Evolutionary conservation across 2,888 invertebrate species (phyloP).

Genomic region (Salpingus planirostris): DNA sequence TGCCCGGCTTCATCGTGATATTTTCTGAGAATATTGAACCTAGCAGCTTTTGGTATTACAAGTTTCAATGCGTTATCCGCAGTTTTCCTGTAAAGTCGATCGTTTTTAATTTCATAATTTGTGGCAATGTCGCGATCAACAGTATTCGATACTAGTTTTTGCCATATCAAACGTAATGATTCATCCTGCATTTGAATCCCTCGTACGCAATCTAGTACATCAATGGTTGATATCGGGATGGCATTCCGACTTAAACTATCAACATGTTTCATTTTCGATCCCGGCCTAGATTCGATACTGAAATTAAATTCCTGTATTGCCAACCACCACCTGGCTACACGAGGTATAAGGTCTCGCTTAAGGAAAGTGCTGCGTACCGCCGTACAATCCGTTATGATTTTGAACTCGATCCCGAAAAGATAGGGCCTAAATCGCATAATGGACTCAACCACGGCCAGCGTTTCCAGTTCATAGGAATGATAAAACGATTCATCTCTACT

Average conservation of each 20-base stretch:
- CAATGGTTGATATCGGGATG: background rate
- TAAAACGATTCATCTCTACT: constrained; percentile 12
- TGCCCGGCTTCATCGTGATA: background rate
- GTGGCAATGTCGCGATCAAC: constrained; percentile 2
- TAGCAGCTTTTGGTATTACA: background rate
- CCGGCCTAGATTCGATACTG: background rate
- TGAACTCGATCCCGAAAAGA: constrained; percentile 20
- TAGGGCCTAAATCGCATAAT: constrained; percentile 23
- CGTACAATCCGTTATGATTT: constrained; percentile 28
- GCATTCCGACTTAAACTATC: background rate
- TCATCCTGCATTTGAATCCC: background rate
- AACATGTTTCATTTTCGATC: background rate
- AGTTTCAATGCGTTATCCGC: background rate
- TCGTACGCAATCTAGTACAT: background rate
- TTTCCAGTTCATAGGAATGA: constrained; percentile 25
- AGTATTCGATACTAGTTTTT: too few species aligned
- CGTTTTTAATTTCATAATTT: constrained; percentile 12
- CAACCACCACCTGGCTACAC: constrained; percentile 27
- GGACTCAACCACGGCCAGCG: constrained; percentile 26
- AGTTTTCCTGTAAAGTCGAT: constrained; percentile 12
- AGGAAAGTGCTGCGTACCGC: constrained; percentile 22
- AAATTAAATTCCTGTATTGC: background rate
- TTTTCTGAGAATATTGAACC: background rate
- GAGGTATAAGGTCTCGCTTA: constrained; percentile 25
- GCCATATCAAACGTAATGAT: too few species aligned